A percentile compares a stretch with the other conserved stretches of the same genome.
Evolutionary conservation across 2,888 invertebrate genomes (phyloP).

Genomic region (Seladonia tumulorum): DNA sequence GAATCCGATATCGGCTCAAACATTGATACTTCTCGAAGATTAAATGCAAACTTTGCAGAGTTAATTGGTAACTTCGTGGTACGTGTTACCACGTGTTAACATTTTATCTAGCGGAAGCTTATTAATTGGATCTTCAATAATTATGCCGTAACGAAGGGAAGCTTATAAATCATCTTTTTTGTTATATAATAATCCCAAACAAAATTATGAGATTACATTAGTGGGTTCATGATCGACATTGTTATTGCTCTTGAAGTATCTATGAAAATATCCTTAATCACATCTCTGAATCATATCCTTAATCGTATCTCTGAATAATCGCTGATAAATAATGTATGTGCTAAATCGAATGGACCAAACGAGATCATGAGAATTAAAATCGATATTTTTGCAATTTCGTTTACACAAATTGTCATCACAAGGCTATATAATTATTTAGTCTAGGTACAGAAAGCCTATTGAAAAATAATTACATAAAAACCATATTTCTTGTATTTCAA

Average conservation of each 20-base stretch:
- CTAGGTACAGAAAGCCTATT: background rate
- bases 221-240: no score
- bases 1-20: background rate
- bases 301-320: no score
- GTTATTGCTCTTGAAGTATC: no score
- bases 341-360: no score
- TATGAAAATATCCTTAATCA: no score
- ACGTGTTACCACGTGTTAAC: background rate
- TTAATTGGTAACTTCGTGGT: background rate
- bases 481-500: background rate
- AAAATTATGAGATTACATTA: background rate
- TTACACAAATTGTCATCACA: no score
- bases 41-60: constrained; percentile 2
- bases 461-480: background rate
- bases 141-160: background rate
- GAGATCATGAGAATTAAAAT: no score
- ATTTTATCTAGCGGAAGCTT: background rate
- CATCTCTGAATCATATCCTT: no score
- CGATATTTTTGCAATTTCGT: no score
- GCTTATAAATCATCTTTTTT: background rate
- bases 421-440: no score
- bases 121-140: background rate
- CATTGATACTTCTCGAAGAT: background rate
- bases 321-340: no score
- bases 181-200: background rate